These are phyloP conservation scores for Orbicella faveolata DNA, from an alignment of 64 coral and sea anemone genomes.

Conservation along the genomic window DNA sequence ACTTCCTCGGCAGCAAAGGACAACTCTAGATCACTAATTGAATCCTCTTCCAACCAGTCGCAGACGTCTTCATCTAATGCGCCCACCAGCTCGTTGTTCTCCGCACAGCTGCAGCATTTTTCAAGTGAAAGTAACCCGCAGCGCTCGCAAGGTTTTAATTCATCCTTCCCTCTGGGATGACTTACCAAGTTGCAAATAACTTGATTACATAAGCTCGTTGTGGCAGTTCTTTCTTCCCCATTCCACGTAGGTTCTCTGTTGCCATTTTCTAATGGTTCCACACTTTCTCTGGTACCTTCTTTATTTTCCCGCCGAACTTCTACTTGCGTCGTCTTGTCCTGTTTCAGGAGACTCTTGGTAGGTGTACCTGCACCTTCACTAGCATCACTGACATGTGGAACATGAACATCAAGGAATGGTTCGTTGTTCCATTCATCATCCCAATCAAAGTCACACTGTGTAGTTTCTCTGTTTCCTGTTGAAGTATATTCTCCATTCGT, in stretches of 20 bases:
- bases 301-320: neutral
- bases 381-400: neutral
- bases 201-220: neutral
- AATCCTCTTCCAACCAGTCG: conserved; percentile 7
- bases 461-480: neutral
- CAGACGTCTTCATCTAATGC: neutral
- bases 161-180: too few species aligned
- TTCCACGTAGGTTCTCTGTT: too few species aligned
- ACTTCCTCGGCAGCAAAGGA: conserved; percentile 32
- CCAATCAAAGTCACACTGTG: neutral
- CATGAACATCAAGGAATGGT: neutral
- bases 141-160: too few species aligned
- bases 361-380: neutral
- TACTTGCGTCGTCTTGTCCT: neutral
- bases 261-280: neutral
- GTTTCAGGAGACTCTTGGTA: too few species aligned
- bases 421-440: neutral
- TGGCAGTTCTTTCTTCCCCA: neutral
- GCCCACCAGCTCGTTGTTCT: neutral
- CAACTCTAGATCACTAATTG: conserved; percentile 23
- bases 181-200: too few species aligned
- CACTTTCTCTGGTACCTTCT: neutral
- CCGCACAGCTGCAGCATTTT: neutral
- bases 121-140: too few species aligned
- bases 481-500: neutral